Evolutionary conservation across 2,797 vertebrate genomes (phyloP).

Genomic region (Melanogrammus aeglefinus): DNA sequence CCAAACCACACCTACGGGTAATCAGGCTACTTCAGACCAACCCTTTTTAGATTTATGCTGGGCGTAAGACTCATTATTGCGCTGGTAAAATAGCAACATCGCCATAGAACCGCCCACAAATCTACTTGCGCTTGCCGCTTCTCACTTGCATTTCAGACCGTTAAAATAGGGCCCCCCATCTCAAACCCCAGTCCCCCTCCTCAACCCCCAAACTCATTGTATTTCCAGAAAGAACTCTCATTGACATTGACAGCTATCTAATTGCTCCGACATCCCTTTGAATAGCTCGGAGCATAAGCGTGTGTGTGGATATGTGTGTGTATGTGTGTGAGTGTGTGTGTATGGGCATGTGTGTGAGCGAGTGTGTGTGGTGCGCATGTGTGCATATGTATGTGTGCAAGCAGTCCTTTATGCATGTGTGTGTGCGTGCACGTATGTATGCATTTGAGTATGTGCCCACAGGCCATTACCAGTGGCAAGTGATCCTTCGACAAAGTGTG

Average conservation of each 20-base stretch:
- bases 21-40: too few species aligned
- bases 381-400: constrained; percentile 19
- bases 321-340: neutral
- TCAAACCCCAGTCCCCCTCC: constrained; percentile 13
- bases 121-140: too few species aligned
- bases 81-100: too few species aligned
- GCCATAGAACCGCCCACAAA: too few species aligned
- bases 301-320: constrained; percentile 13
- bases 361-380: neutral
- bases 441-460: neutral
- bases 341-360: too few species aligned
- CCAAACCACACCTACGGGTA: too few species aligned
- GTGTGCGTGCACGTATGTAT: constrained; percentile 9
- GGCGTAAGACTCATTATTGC: too few species aligned
- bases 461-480: neutral
- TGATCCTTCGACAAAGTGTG: neutral
- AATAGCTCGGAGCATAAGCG: constrained; percentile 38
- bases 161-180: constrained; percentile 29
- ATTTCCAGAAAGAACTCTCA: constrained; percentile 45
- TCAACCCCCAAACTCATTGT: constrained; percentile 38
- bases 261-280: constrained; percentile 68
- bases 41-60: too few species aligned
- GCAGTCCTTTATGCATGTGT: constrained; percentile 1
- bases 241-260: constrained; percentile 68
- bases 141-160: too few species aligned